These are phyloP conservation scores for Leptinotarsa juncta DNA, from an alignment of 2,888 invertebrate genomes.

Conservation along the genomic window DNA sequence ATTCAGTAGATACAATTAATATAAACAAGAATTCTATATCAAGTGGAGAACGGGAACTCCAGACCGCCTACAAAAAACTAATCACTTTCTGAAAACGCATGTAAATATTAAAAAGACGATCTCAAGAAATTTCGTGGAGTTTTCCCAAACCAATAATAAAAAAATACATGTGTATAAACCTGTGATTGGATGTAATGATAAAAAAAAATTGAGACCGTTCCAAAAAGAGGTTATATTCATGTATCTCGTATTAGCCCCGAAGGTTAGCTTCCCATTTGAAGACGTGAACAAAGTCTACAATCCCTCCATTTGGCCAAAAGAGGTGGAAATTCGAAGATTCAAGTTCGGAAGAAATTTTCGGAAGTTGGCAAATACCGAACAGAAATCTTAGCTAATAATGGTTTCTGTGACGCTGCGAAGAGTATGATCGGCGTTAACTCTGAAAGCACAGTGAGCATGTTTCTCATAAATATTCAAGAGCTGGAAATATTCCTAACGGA, in stretches of 20 bases:
- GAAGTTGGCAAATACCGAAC: background rate
- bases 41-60: background rate
- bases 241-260: slow-evolving; percentile 10
- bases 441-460: slow-evolving; percentile 19
- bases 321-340: slow-evolving; percentile 13
- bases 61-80: background rate
- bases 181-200: slow-evolving; percentile 9
- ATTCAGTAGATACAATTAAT: background rate
- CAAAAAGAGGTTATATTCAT: slow-evolving; percentile 23
- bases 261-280: slow-evolving; percentile 21
- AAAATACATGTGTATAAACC: slow-evolving; percentile 15
- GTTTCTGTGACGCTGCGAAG: background rate
- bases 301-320: slow-evolving; percentile 17
- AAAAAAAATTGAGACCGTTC: slow-evolving; percentile 6
- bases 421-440: background rate
- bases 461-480: slow-evolving; percentile 20
- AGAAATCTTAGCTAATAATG: background rate
- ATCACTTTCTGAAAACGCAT: background rate
- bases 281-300: slow-evolving; percentile 20
- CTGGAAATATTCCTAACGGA: slow-evolving; percentile 1
- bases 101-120: background rate
- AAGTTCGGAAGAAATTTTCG: slow-evolving; percentile 16
- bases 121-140: background rate
- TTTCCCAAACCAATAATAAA: slow-evolving; percentile 10
- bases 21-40: background rate